These are phyloP conservation scores for Nasonia longicornis DNA, from an alignment of 1,140 invertebrate species.

Conservation along the genomic window DNA sequence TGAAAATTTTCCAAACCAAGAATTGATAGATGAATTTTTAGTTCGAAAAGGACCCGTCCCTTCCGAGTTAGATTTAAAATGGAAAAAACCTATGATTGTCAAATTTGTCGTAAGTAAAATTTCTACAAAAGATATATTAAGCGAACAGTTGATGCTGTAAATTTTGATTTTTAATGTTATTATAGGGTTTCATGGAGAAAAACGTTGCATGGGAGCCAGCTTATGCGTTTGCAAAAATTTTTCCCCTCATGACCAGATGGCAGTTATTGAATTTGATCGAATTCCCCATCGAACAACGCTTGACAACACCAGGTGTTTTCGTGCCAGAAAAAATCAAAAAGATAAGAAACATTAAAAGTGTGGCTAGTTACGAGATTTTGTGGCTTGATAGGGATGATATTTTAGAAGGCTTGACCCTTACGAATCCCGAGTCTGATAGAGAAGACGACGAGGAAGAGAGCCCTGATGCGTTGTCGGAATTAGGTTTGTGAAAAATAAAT, in stretches of 20 bases:
- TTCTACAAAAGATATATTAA: constrained; percentile 5
- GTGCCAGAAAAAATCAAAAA: constrained; percentile 72
- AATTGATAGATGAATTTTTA: constrained; percentile 82
- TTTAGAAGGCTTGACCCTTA: constrained; percentile 72
- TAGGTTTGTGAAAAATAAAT: constrained; percentile 9
- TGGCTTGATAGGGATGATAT: constrained; percentile 73
- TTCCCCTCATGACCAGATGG: constrained; percentile 82
- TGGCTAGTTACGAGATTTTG: constrained; percentile 78
- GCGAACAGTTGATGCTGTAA: neutral
- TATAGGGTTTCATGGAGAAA: constrained; percentile 75
- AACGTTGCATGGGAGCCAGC: constrained; percentile 81
- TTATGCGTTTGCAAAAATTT: constrained; percentile 82
- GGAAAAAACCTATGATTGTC: constrained; percentile 77
- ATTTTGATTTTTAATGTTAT: constrained; percentile 48
- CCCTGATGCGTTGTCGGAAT: constrained; percentile 46
- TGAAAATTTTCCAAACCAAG: constrained; percentile 77
- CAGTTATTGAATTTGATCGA: constrained; percentile 69
- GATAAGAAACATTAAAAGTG: constrained; percentile 73
- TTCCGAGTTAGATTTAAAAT: constrained; percentile 69
- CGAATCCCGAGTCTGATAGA: constrained; percentile 59
- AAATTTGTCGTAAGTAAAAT: constrained; percentile 73
- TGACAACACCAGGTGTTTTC: constrained; percentile 55
- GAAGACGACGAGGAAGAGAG: constrained; percentile 53
- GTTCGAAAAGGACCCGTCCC: constrained; percentile 68
- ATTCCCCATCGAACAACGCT: constrained; percentile 49